These are phyloP conservation scores for Latheticus oryzae DNA, from an alignment of 2,888 invertebrate genomes.

Conservation along the genomic window DNA sequence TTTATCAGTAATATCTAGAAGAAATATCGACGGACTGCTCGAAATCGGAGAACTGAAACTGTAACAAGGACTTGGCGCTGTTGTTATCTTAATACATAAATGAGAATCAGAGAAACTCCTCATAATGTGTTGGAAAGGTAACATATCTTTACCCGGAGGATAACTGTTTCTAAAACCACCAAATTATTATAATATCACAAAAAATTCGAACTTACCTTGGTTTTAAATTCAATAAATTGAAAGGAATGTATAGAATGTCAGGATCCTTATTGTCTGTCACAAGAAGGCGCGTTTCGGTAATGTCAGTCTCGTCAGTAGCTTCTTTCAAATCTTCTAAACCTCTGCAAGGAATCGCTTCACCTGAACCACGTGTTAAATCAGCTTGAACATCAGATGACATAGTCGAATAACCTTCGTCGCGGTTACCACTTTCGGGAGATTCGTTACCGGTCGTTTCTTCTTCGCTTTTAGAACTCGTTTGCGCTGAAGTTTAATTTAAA, in stretches of 20 bases:
- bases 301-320: slow-evolving; percentile 78
- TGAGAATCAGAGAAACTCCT: slow-evolving; percentile 82
- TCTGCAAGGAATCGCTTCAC: slow-evolving; percentile 59
- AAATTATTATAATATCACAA: slow-evolving; percentile 1
- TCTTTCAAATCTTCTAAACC: slow-evolving; percentile 78
- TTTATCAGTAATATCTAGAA: slow-evolving; percentile 73
- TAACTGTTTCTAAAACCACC: slow-evolving; percentile 75
- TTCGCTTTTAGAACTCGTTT: slow-evolving; percentile 67
- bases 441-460: slow-evolving; percentile 76
- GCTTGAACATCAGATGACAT: slow-evolving; percentile 87
- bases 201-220: slow-evolving; percentile 55
- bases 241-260: slow-evolving; percentile 76
- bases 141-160: slow-evolving; percentile 76
- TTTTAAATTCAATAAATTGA: slow-evolving; percentile 69
- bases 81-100: slow-evolving; percentile 76
- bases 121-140: slow-evolving; percentile 80
- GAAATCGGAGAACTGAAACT: slow-evolving; percentile 71
- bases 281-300: slow-evolving; percentile 68
- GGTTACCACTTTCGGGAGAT: slow-evolving; percentile 80
- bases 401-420: slow-evolving; percentile 86
- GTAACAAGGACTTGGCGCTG: slow-evolving; percentile 71
- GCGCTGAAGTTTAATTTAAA: slow-evolving; percentile 59
- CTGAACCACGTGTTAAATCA: slow-evolving; percentile 71
- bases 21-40: slow-evolving; percentile 72
- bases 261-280: slow-evolving; percentile 72